Evolutionary conservation across 92 coral and sea anemone species (phyloP), one percentile per base, ranked within the genome.

Genomic region (Epizoanthus fatuus): DNA sequence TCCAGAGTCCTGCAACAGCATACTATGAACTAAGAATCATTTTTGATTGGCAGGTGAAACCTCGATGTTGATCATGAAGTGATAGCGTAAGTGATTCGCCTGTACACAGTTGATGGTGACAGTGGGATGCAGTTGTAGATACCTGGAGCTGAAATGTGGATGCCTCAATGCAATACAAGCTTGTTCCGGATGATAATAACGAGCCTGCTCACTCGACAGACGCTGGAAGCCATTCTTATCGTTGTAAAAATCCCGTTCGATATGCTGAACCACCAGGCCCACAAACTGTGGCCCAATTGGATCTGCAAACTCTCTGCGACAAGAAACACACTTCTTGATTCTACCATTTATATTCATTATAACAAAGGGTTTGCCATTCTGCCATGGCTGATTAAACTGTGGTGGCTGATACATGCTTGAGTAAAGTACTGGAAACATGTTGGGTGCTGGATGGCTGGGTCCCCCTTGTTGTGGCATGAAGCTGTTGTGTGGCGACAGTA

Each of bases 341-440:
- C 86, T 66, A 12, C 76, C 86, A 51, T 25, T 67, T 3, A 81
- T 81, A 74, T 81, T 81, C 77, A 63, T 63, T 3, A 81, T 56
- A 81, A 53, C 74, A 47, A 81, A 81, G 16, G 74, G 74, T 32
- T 81, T 81, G 59, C 17, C 44, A 74, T 81, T 81, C 74, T 81
- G 86, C 86, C 86, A 81, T 59, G 86, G 86, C 2, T 29, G 35
- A 29, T 29, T 29, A 29, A 29, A 29, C 35, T 29, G 35, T 66
- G 8, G 60, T 16, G 37, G 37, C 32, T 39, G 20, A 63, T 19
- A 63, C 69, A 29, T 29, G 35, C 35, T 29, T 29, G 35, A 29
- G 35, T 29, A 29, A 29, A 1, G 35, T 29, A 29, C 35, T 29
- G 35, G 35, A 29, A 29, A 29, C 35, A 2, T 29, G 35, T 29